These are phyloP conservation scores for Furcula furcula DNA, from an alignment of 2,888 invertebrate genomes.

Conservation along the genomic window DNA sequence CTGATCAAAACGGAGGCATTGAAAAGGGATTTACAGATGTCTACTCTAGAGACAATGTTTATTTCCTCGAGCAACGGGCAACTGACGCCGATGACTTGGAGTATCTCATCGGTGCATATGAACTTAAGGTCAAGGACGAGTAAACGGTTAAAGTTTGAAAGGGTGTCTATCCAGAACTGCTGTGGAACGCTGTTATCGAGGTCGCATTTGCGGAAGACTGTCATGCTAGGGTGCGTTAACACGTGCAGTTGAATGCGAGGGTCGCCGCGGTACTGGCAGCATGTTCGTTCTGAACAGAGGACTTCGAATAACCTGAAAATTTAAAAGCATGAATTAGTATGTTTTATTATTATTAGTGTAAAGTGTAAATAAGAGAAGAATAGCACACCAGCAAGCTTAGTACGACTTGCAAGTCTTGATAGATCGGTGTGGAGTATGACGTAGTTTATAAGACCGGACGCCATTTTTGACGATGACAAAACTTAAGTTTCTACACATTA, in stretches of 20 bases:
- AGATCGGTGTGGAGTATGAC: too few relatives aligned
- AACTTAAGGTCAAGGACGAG: constrained; percentile 73
- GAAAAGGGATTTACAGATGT: constrained; percentile 69
- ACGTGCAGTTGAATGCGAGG: constrained; percentile 69
- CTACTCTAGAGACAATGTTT: constrained; percentile 74
- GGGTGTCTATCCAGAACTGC: constrained; percentile 62
- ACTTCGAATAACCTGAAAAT: constrained; percentile 77
- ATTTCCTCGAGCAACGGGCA: constrained; percentile 70
- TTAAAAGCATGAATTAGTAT: constrained; percentile 18
- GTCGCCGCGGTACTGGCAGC: constrained; percentile 64
- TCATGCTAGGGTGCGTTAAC: constrained; percentile 69
- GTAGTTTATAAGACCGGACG: too few relatives aligned
- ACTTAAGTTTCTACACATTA: too few relatives aligned
- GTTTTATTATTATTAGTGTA: too few relatives aligned
- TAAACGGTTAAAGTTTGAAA: constrained; percentile 60
- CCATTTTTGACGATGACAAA: too few relatives aligned
- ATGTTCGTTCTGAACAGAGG: constrained; percentile 73
- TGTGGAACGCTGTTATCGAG: constrained; percentile 69
- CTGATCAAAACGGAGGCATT: constrained; percentile 73
- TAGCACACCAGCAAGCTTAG: too few relatives aligned
- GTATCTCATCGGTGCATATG: constrained; percentile 76
- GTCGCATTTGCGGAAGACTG: constrained; percentile 71
- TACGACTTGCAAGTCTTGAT: too few relatives aligned
- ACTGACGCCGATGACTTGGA: constrained; percentile 59
- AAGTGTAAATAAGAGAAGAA: too few relatives aligned